Evolutionary conservation across 2,113 vertebrate genomes (phyloP).

Genomic region (Leucopsar rothschildi): DNA sequence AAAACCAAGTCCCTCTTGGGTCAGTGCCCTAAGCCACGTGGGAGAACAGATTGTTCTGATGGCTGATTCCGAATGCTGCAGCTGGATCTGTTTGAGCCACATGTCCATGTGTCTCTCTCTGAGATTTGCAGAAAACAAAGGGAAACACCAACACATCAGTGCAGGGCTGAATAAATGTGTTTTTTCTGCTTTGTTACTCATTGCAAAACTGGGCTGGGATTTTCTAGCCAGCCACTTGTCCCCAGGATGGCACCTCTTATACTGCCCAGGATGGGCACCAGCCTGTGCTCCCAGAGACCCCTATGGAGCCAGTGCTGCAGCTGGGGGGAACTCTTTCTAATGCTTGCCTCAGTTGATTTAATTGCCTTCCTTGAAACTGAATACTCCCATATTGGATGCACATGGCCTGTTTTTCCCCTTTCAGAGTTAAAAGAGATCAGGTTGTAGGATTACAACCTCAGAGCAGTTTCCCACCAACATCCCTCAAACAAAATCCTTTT

Average conservation of each 20-base stretch:
- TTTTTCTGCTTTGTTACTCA: not conserved
- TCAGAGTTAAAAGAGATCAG: not conserved
- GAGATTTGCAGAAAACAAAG: not conserved
- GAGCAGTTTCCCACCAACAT: not conserved
- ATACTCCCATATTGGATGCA: not conserved
- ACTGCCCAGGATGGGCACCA: not conserved
- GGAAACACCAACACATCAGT: not conserved
- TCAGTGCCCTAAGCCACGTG: not conserved
- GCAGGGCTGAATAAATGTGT: not conserved
- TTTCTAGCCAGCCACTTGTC: not conserved
- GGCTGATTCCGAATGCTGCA: not conserved
- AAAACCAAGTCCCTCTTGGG: not conserved
- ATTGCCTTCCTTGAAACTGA: not conserved
- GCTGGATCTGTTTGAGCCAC: not conserved
- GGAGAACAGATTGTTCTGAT: not conserved
- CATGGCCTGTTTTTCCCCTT: not conserved
- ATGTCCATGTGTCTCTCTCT: not conserved
- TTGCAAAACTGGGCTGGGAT: not conserved
- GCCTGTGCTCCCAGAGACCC: not conserved
- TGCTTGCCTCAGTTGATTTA: not conserved
- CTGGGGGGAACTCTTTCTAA: not conserved
- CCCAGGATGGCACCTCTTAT: accelerated
- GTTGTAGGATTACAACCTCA: not conserved
- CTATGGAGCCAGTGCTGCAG: accelerated
- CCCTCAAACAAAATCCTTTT: not conserved